Percentiles rank a stretch among this genome's conserved stretches.
phyloP scores from a whole-genome alignment of 2,797 vertebrate species.

The Hippopotamyrus pictus region DNA sequence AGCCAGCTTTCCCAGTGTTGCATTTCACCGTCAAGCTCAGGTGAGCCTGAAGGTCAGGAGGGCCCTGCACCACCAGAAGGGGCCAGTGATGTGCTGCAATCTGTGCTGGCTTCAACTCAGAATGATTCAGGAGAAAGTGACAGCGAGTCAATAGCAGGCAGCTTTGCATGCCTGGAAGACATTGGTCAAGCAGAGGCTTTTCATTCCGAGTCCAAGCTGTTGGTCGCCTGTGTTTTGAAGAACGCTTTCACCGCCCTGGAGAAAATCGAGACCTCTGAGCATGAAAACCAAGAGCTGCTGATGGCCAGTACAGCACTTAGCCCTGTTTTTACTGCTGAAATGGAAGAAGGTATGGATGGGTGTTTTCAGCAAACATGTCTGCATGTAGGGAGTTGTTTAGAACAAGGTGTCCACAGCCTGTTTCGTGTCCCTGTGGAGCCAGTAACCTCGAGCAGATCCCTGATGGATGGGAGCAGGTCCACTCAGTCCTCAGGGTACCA shows the following conservation, averaged over 20 bases:
- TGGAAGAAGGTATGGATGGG: neutral
- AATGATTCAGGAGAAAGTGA: neutral
- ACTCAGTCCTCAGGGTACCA: conserved; percentile 43
- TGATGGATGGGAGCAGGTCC: conserved; percentile 34
- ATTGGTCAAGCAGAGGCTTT: conserved; percentile 22
- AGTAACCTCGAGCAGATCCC: conserved; percentile 14
- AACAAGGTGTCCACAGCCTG: neutral
- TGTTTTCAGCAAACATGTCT: conserved; percentile 14
- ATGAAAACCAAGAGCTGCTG: neutral
- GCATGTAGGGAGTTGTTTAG: conserved; percentile 8
- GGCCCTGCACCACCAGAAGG: neutral
- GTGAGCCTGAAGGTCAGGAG: neutral
- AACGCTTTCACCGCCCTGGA: conserved; percentile 40
- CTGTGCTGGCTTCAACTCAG: neutral
- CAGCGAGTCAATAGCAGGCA: neutral
- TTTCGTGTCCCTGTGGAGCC: conserved; percentile 21
- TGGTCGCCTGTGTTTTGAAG: conserved; percentile 40
- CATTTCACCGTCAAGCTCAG: neutral
- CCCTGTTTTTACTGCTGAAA: conserved; percentile 5
- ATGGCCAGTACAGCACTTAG: conserved; percentile 14
- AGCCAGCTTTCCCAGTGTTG: neutral
- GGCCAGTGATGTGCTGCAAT: neutral
- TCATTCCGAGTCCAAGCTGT: conserved; percentile 33
- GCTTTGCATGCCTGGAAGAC: neutral
- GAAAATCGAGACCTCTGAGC: conserved; percentile 29